Percentiles rank a stretch among this genome's conserved stretches.
Conservation (phyloP, 2,113 vertebrate genomes). For the Salminus brasiliensis region DNA sequence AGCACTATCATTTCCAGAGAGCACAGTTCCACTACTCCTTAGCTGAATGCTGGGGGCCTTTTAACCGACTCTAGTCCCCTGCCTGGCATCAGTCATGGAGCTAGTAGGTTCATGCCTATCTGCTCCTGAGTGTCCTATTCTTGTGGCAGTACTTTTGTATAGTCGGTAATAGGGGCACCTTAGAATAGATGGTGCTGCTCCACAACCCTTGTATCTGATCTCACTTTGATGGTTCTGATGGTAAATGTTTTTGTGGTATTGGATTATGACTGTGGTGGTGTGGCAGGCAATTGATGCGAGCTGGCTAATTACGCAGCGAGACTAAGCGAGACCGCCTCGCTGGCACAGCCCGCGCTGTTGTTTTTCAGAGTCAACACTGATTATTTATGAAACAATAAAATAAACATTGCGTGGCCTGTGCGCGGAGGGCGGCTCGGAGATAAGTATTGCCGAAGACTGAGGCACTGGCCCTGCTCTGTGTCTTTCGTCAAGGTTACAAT, state of each 20-base stretch:
- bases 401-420: slow-evolving; percentile 45
- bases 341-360: slow-evolving; percentile 5
- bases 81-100: too few relatives aligned
- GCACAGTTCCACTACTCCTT: too few relatives aligned
- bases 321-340: not conserved
- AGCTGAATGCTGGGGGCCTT: too few relatives aligned
- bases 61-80: too few relatives aligned
- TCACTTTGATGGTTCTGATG: not conserved
- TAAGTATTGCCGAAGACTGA: slow-evolving; percentile 2
- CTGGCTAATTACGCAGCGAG: slow-evolving; percentile 9
- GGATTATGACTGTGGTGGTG: slow-evolving; percentile 6
- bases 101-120: too few relatives aligned
- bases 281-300: slow-evolving; percentile 20
- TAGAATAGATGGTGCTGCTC: not conserved
- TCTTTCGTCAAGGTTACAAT: slow-evolving; percentile 50
- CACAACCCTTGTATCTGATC: not conserved
- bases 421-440: slow-evolving; percentile 45
- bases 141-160: too few relatives aligned
- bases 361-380: slow-evolving; percentile 18
- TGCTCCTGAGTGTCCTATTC: too few relatives aligned
- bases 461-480: slow-evolving; percentile 12
- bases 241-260: slow-evolving; percentile 32
- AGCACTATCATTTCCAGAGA: too few relatives aligned
- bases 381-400: slow-evolving; percentile 58
- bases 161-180: too few relatives aligned